Percentiles rank a stretch among this genome's conserved stretches.
Evolutionary conservation across 2,113 vertebrate species (phyloP).

Genomic region (Entomyzon cyanotis): DNA sequence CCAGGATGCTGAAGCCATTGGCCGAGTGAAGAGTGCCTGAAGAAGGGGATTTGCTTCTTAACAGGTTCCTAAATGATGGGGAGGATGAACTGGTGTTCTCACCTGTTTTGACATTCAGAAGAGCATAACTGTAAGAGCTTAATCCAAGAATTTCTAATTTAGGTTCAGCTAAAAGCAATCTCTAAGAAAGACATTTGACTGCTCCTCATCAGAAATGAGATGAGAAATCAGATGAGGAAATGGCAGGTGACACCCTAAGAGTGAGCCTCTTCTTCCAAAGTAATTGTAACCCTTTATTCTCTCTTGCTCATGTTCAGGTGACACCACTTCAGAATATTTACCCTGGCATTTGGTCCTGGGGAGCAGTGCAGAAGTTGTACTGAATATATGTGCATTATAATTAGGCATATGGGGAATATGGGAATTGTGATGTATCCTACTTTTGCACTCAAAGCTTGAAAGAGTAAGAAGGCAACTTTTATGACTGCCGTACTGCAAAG

Average conservation of each 20-base stretch:
- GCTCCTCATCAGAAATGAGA: neutral
- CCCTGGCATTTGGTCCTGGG: neutral
- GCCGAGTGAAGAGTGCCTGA: neutral
- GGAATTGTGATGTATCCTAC: fast-evolving
- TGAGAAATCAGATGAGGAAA: neutral
- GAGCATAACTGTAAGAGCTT: neutral
- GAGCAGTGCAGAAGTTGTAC: neutral
- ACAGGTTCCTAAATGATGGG: neutral
- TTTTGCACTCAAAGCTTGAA: neutral
- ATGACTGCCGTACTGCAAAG: neutral
- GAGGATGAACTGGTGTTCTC: neutral
- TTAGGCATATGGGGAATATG: neutral
- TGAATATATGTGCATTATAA: neutral
- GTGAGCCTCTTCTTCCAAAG: neutral
- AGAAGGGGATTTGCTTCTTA: neutral
- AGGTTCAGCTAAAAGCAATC: neutral
- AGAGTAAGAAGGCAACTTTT: neutral
- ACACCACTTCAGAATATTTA: neutral
- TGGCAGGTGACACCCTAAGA: neutral
- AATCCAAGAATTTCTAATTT: neutral
- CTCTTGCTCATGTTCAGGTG: neutral
- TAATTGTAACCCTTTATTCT: neutral
- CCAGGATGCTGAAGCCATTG: neutral
- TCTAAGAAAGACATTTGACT: neutral
- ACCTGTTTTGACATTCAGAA: neutral